A percentile compares a stretch with the other conserved stretches of the same genome.
Conservation (phyloP, 2,888 invertebrate species). For the Stratiomys singularior region DNA sequence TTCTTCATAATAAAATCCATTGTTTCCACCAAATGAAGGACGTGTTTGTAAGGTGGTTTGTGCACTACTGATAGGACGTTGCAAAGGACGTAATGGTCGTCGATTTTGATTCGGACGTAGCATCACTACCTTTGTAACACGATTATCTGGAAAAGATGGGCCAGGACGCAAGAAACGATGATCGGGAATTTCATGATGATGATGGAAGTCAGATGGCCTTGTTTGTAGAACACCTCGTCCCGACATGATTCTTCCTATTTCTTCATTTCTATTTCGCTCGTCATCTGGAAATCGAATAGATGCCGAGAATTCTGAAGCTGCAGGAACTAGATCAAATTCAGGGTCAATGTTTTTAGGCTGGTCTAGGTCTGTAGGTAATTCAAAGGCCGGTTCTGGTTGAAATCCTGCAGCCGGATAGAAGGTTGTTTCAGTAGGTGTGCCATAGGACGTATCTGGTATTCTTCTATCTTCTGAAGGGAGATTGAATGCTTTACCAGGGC, state of each 20-base stretch:
- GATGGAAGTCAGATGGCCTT: slow-evolving; percentile 10
- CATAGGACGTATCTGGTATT: slow-evolving; percentile 6
- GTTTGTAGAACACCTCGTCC: neutral
- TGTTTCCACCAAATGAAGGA: slow-evolving; percentile 16
- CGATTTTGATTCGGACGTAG: slow-evolving; percentile 4
- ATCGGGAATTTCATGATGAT: neutral
- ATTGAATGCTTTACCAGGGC: slow-evolving; percentile 47
- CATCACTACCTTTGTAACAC: neutral
- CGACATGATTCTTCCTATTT: neutral
- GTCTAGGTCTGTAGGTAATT: slow-evolving; percentile 11
- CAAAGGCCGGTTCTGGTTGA: slow-evolving; percentile 15
- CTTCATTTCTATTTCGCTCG: neutral
- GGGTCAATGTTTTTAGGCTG: neutral
- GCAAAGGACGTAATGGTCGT: neutral
- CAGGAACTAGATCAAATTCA: neutral
- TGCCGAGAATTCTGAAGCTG: neutral
- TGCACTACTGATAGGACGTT: neutral
- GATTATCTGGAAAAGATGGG: neutral
- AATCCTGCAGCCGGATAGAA: slow-evolving; percentile 47
- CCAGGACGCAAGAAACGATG: slow-evolving; percentile 22
- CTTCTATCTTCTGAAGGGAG: slow-evolving; percentile 37
- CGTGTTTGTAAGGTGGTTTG: slow-evolving; percentile 23
- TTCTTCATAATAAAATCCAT: neutral
- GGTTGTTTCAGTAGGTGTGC: neutral
- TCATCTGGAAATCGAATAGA: slow-evolving; percentile 5